Base-by-base conservation (phyloP, 35 echinoderm and acorn worm genomes). In the Hemicentrotus pulcherrimus region DNA sequence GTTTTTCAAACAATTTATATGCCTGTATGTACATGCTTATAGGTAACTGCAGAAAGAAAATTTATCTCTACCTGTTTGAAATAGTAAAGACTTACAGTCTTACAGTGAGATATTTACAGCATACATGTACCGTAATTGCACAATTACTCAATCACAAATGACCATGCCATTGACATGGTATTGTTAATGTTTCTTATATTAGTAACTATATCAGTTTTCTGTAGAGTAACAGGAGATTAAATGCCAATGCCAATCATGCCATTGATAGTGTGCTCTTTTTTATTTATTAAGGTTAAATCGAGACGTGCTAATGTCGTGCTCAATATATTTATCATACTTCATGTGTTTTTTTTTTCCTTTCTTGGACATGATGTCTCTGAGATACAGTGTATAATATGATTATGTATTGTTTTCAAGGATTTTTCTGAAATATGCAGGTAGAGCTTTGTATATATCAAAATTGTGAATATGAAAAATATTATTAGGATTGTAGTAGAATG, bases 171-270 rank as follows among this genome's bases (percentile, higher is more conserved):
- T 14, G 15, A 15, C 10, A 0, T 78, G 19, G 19, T 78, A 78
- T 7, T 78, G 22, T 28, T 78, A 78, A 8, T 78, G 65, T 28
- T n/a, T 7, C 22, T 14, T 71, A 71, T 15, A 71, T 71, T n/a
- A n/a, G 18, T 78, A 78, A 28, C 4, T 22, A 78, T 2, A 8
- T 28, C 0, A 78, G 65, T 78, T 78, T 78, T 78, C 22, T 78
- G 65, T 78, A 78, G 19, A 22, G 65, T 28, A 15, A 55, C 15
- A 13, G 50, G 15, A 10, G 15, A 55, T 78, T 0, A 78, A 78
- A 78, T 78, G 65, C 50, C 50, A 55, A 55, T 55, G 50, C 65
- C 65, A 78, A 78, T 78, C 65, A 78, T 78, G 65, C 65, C 65
- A 78, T n/a, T 22, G 65, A 78, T 22, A 78, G 65, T 78, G 65